These are phyloP conservation scores for Typhlichthys eigenmanni DNA, from an alignment of 2,797 vertebrate species.

Conservation along the genomic window DNA sequence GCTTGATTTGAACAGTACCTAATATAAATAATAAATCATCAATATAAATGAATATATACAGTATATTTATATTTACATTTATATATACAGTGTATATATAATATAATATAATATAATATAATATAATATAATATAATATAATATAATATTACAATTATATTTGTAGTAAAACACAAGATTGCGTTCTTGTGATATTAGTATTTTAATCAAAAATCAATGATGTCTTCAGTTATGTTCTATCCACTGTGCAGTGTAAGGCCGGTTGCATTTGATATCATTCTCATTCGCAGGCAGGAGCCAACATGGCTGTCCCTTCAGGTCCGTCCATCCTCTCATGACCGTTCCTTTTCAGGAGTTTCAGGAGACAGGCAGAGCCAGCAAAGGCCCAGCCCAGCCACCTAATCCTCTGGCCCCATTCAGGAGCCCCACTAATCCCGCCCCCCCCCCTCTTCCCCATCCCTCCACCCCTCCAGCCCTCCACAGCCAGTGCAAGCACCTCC, in stretches of 20 bases:
- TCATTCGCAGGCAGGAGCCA: constrained; percentile 32
- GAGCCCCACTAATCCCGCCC: constrained; percentile 92
- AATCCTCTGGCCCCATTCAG: constrained; percentile 96
- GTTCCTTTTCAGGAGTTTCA: constrained; percentile 38
- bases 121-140: too few relatives aligned
- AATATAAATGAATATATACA: too few relatives aligned
- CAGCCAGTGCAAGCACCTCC: constrained; percentile 54
- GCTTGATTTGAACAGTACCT: too few relatives aligned
- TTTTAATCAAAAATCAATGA: too few relatives aligned
- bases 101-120: too few relatives aligned
- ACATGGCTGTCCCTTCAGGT: constrained; percentile 73
- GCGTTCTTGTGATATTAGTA: too few relatives aligned
- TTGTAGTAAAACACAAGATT: too few relatives aligned
- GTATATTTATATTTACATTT: too few relatives aligned
- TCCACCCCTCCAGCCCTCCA: constrained; percentile 68
- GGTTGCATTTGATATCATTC: background rate
- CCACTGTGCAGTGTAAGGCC: background rate
- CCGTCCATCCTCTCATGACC: constrained; percentile 60
- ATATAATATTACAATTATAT: too few relatives aligned
- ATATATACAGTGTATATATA: too few relatives aligned
- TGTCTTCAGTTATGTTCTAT: too few relatives aligned
- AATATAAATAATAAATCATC: too few relatives aligned
- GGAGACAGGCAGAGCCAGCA: constrained; percentile 67
- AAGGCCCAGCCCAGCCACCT: constrained; percentile 76
- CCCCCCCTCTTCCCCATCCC: constrained; percentile 49